Conservation (phyloP, 2,113 vertebrate genomes). For the Megaptera novaeangliae region DNA sequence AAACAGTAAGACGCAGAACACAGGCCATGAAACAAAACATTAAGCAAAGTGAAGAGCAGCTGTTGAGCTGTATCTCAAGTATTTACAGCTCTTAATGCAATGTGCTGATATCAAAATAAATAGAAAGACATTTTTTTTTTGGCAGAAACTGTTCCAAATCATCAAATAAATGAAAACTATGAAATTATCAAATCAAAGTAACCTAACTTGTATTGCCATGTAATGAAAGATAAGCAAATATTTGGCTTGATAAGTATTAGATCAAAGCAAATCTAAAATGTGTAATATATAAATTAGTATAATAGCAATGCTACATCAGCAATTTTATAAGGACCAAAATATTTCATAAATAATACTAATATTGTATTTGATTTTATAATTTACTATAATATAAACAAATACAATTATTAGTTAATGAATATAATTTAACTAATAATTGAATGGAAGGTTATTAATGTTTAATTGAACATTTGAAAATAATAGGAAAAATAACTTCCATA, state of each 20-base stretch:
- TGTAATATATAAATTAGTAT: neutral
- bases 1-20: constrained; percentile 69
- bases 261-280: neutral
- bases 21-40: constrained; percentile 69
- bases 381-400: neutral
- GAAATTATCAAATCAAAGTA: neutral
- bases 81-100: neutral
- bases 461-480: neutral
- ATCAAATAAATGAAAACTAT: neutral
- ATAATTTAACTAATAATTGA: neutral
- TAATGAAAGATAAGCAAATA: neutral
- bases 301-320: neutral
- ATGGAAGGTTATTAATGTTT: neutral
- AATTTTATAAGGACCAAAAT: neutral
- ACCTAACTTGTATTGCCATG: neutral
- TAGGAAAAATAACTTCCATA: neutral
- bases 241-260: neutral
- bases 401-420: neutral
- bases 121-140: neutral
- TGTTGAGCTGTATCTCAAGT: constrained; percentile 65
- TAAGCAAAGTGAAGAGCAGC: constrained; percentile 72
- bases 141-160: constrained; percentile 21
- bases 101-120: constrained; percentile 57
- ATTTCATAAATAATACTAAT: neutral
- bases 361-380: neutral